Percentiles rank a stretch among this genome's conserved stretches.
Conservation (phyloP, 2,113 vertebrate genomes). For the Nesoenas mayeri region DNA sequence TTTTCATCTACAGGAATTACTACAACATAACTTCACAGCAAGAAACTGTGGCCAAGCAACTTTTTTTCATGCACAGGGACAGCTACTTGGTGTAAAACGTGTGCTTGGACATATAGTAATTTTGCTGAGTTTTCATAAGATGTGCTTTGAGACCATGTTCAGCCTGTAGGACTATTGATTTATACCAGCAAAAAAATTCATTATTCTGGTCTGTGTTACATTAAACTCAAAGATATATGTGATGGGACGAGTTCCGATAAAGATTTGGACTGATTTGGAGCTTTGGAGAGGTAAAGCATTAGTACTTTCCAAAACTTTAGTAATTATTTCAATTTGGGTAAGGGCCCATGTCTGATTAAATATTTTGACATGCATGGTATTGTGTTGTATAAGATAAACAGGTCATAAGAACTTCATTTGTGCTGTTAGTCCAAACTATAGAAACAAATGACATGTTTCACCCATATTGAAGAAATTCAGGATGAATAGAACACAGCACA, state of each 20-base stretch:
- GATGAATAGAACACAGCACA: neutral
- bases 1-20: neutral
- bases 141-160: neutral
- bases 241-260: neutral
- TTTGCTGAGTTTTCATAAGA: neutral
- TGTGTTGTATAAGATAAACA: neutral
- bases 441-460: neutral
- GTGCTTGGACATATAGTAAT: neutral
- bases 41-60: neutral
- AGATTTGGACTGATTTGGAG: conserved; percentile 21
- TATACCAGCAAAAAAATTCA: neutral
- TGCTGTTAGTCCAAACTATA: neutral
- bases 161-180: neutral
- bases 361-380: conserved; percentile 2
- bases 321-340: conserved; percentile 27
- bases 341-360: conserved; percentile 25
- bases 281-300: conserved; percentile 16
- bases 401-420: conserved; percentile 5
- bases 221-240: neutral
- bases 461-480: conserved; percentile 17
- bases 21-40: neutral
- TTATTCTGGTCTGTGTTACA: neutral
- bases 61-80: neutral
- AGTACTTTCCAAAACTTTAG: conserved; percentile 40
- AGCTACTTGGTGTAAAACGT: neutral